A percentile compares a stretch with the other conserved stretches of the same genome.
These are phyloP conservation scores for Lysandra coridon DNA, from an alignment of 2,888 invertebrate species.

Conservation along the genomic window DNA sequence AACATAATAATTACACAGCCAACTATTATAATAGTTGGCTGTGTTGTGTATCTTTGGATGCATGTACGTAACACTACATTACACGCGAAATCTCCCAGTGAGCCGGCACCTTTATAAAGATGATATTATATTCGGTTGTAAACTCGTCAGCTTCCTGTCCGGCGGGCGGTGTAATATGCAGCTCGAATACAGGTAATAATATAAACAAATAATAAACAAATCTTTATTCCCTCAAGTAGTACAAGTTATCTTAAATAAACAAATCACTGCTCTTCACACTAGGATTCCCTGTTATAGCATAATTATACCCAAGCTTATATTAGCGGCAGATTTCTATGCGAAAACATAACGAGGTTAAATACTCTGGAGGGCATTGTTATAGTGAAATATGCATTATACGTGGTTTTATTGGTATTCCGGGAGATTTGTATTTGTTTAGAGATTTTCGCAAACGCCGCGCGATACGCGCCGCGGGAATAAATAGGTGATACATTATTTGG, in stretches of 20 bases:
- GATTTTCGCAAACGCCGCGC: conserved; percentile 5
- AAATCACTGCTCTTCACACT: no score
- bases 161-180: background rate
- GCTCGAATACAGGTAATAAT: background rate
- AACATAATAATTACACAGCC: no score
- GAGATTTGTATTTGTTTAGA: conserved; percentile 13
- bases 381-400: conserved; percentile 6
- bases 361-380: conserved; percentile 9
- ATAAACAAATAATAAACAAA: no score
- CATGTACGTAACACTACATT: background rate
- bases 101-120: background rate
- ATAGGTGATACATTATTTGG: background rate
- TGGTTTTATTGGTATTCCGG: conserved; percentile 19
- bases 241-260: no score
- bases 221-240: no score
- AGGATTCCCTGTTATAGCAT: background rate
- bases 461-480: background rate
- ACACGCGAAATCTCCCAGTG: background rate
- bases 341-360: background rate
- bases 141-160: background rate
- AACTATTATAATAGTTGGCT: no score
- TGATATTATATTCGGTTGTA: background rate
- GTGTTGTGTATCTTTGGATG: no score
- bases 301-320: background rate
- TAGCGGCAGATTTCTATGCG: background rate